Conservation (phyloP, 2,888 invertebrate species). For the Macrosiphum euphorbiae region DNA sequence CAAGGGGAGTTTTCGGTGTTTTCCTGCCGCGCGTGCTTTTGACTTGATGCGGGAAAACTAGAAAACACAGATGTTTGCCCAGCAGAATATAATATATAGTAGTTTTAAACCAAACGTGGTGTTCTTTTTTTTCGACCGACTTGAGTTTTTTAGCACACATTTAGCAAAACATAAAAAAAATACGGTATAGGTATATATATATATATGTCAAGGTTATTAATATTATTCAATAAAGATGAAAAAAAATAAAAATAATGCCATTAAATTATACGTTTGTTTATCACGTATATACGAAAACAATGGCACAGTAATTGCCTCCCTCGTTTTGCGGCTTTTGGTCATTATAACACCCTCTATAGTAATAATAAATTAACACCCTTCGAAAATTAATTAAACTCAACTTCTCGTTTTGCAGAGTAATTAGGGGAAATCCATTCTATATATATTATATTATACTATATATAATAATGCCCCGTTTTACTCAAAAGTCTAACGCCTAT, state of each 20-base stretch:
- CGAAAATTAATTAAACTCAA: slow-evolving; percentile 31
- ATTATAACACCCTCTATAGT: not conserved
- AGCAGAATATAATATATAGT: not conserved
- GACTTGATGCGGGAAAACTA: not conserved
- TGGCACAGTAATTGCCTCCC: slow-evolving; percentile 27
- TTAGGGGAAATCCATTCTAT: not conserved
- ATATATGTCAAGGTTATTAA: not conserved
- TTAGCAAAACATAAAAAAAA: not conserved
- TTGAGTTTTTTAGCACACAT: not conserved
- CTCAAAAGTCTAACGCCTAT: not conserved
- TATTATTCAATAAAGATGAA: not conserved
- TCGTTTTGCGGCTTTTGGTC: not conserved
- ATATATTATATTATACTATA: not conserved
- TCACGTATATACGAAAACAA: not conserved
- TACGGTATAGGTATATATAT: not conserved
- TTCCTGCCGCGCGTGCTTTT: not conserved
- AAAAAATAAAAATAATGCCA: not conserved
- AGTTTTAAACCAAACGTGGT: no score
- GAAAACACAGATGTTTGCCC: not conserved
- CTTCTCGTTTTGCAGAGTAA: not conserved
- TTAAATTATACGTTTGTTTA: not conserved
- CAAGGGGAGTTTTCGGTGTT: not conserved
- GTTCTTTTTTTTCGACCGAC: not conserved
- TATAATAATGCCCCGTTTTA: not conserved
- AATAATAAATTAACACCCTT: not conserved